Conservation (phyloP, 2,797 vertebrate genomes). For the Gymnothorax javanicus region DNA sequence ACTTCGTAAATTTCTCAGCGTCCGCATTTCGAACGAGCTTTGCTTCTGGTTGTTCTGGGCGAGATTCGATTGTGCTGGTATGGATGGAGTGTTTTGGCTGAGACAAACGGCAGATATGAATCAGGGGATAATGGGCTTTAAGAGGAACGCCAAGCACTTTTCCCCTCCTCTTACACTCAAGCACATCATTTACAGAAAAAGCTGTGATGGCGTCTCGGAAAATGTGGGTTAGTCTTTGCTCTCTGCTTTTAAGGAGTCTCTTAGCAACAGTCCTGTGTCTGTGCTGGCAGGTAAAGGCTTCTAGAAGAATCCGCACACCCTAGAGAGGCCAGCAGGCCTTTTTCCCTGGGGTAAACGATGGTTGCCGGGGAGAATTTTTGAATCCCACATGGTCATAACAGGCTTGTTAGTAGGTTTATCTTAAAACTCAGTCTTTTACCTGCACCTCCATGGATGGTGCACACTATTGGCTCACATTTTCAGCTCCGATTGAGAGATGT, state of each 20-base stretch:
- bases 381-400: too few species aligned
- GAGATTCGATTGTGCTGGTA: not conserved
- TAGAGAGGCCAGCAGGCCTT: not conserved
- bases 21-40: not conserved
- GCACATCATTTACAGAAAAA: not conserved
- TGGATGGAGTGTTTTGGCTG: not conserved
- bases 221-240: not conserved
- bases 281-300: not conserved
- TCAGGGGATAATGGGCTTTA: not conserved
- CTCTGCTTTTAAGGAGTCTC: not conserved
- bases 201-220: not conserved
- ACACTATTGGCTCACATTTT: not conserved
- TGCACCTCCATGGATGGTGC: too few species aligned
- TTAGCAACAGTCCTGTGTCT: not conserved
- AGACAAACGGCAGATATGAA: not conserved
- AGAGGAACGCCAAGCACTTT: not conserved
- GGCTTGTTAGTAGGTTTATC: not conserved
- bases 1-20: not conserved
- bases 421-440: too few species aligned
- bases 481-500: not conserved
- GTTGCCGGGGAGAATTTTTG: too few species aligned
- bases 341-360: not conserved
- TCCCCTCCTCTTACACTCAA: not conserved
- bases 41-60: not conserved
- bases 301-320: not conserved